Conservation (phyloP, 2,888 invertebrate genomes). For the Volucella inanis region DNA sequence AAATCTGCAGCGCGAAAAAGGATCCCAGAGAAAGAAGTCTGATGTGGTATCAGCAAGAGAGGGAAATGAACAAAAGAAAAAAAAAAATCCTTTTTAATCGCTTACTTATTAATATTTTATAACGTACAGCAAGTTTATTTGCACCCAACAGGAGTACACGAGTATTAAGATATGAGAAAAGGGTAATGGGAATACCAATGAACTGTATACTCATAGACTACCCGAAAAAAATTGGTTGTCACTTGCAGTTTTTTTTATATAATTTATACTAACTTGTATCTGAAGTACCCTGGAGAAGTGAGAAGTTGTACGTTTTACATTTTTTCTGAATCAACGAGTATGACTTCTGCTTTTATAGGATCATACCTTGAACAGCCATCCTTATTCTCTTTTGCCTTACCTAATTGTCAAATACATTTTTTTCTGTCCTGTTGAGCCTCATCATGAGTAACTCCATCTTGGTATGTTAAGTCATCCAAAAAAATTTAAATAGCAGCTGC, state of each 20-base stretch:
- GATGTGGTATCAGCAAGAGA: constrained; percentile 22
- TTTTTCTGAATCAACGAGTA: no score
- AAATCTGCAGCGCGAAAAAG: constrained; percentile 57
- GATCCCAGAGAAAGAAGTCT: constrained; percentile 43
- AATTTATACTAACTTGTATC: background rate
- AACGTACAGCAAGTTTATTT: constrained; percentile 39
- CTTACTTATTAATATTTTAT: constrained; percentile 78
- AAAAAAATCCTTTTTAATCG: constrained; percentile 75
- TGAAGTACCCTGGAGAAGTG: no score
- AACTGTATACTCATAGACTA: background rate
- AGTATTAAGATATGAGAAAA: background rate
- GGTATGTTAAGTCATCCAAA: no score
- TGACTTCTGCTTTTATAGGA: no score
- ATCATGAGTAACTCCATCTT: no score
- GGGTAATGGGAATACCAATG: background rate
- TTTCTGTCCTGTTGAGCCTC: no score
- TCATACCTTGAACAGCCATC: no score
- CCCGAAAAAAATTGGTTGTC: background rate
- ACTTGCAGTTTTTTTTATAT: background rate
- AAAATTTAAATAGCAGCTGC: no score
- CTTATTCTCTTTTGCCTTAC: no score
- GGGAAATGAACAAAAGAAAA: background rate
- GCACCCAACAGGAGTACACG: background rate
- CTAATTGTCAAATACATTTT: no score
- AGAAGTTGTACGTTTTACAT: no score